These are phyloP conservation scores for Orussus abietinus DNA, from an alignment of 1,140 invertebrate species.

Conservation along the genomic window DNA sequence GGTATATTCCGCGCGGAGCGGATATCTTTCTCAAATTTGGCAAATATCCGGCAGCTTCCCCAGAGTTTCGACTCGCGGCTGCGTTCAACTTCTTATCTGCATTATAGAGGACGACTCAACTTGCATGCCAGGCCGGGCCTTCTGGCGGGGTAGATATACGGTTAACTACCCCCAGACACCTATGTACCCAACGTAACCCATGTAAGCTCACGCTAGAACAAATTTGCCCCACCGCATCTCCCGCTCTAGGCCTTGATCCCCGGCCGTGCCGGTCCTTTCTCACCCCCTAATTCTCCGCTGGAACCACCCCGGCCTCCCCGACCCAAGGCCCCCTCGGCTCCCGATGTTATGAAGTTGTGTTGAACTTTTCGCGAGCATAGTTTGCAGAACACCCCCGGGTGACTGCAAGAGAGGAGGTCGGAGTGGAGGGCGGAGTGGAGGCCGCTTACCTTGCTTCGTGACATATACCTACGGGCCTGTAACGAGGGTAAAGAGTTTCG, in stretches of 20 bases:
- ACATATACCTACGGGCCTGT: too few relatives aligned
- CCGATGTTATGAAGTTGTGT: slow-evolving; percentile 50
- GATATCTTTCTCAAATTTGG: too few relatives aligned
- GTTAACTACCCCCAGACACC: slow-evolving; percentile 46
- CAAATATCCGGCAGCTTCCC: too few relatives aligned
- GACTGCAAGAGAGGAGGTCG: slow-evolving; percentile 22
- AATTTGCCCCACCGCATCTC: slow-evolving; percentile 34
- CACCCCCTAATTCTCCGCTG: slow-evolving; percentile 18
- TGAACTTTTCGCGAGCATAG: slow-evolving; percentile 49
- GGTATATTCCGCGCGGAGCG: too few relatives aligned
- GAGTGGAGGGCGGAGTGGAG: too few relatives aligned
- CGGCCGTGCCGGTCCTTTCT: slow-evolving; percentile 31
- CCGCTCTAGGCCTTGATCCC: slow-evolving; percentile 24
- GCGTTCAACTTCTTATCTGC: slow-evolving; percentile 31
- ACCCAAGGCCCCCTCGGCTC: slow-evolving; percentile 16
- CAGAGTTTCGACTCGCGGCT: too few relatives aligned
- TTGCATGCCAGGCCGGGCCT: slow-evolving; percentile 25
- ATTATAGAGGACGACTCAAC: slow-evolving; percentile 33
- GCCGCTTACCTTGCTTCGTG: slow-evolving; percentile 34
- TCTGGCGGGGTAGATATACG: slow-evolving; percentile 35
- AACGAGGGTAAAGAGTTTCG: too few relatives aligned
- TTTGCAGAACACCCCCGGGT: slow-evolving; percentile 39
- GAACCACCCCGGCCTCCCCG: slow-evolving; percentile 2
- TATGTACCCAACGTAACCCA: slow-evolving; percentile 54
- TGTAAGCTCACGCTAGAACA: slow-evolving; percentile 56